Base-by-base conservation (phyloP, 2,888 invertebrate genomes). In the Polydrusus pterygomalis region DNA sequence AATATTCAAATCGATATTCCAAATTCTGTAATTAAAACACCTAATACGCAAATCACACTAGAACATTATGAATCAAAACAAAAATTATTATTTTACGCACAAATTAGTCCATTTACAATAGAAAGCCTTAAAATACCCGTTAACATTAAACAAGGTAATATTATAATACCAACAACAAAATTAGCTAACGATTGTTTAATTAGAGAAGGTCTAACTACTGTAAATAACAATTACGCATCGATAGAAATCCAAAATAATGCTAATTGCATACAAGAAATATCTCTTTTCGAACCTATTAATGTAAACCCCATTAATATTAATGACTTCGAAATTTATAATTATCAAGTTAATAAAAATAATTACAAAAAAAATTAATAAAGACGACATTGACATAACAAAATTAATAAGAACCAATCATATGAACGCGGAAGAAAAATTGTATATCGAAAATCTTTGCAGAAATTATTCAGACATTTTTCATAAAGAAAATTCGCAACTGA, bases 361-460 rank as follows among this genome's bases (percentile, higher is more conserved):
- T 6, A 17, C 8, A 49, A 49, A 49, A 49, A 15, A 49, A 15
- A 49, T n/a, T 17, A 17, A 15, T 15, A n/a, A 13, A 6, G 45
- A 45, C 45, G n/a, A 45, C 10, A 45, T n/a, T 13, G 17, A 49
- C 15, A 49, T 49, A n/a, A 49, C 47, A 49, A 49, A 49, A 1
- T 17, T 67, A 20, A 67, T 67, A 15, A 47, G 78, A 67, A 70
- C 70, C 10, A 25, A 75, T 18, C 81, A 80, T 74, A 15, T 81
- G 11, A 79, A 80, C 63, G 0, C 8, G 2, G 79, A 81, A 75
- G 79, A 81, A 79, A 74, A 69, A 70, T 17, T 47, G n/a, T 51
- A 71, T 15, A 68, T 80, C 20, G 34, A 49, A 13, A 65, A 74
- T 30, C n/a, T 79, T 17, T 76, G 78, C 54, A 20, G 43, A 7